Evolutionary conservation across 53 echinoderm and acorn worm species (phyloP).

Genomic region (Holothuria leucospilota): DNA sequence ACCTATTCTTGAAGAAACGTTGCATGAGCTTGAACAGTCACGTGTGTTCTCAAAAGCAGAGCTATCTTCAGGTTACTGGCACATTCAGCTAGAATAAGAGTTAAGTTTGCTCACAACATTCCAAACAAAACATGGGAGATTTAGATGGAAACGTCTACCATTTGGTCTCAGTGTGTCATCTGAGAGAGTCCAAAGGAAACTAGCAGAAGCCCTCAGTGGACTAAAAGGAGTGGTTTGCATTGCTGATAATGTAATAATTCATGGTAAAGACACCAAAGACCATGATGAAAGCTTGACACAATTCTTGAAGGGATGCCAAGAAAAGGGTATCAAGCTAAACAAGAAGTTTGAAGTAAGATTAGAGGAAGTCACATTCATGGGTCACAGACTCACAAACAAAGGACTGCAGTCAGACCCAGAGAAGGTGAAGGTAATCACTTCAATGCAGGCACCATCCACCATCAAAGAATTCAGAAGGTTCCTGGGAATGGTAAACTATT

Average conservation of each 20-base stretch:
- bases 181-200: slow-evolving; percentile 64
- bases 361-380: too few species aligned
- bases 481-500: slow-evolving; percentile 64
- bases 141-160: slow-evolving; percentile 57
- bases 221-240: slow-evolving; percentile 65
- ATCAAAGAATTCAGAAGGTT: slow-evolving; percentile 58
- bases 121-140: too few species aligned
- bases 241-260: slow-evolving; percentile 66
- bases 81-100: slow-evolving; percentile 65
- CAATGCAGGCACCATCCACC: slow-evolving; percentile 66
- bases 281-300: too few species aligned
- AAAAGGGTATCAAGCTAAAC: too few species aligned
- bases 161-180: too few species aligned
- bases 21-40: slow-evolving; percentile 24
- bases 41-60: slow-evolving; percentile 55
- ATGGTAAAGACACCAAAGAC: slow-evolving; percentile 54
- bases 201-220: slow-evolving; percentile 39
- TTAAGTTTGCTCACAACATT: slow-evolving; percentile 42
- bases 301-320: too few species aligned
- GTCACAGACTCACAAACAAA: too few species aligned
- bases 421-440: too few species aligned
- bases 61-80: slow-evolving; percentile 63
- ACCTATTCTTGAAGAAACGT: slow-evolving; percentile 21
- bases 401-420: too few species aligned
- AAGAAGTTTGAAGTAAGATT: too few species aligned